Evolutionary conservation across 2,888 invertebrate genomes (phyloP).

Genomic region (Tetheella fluctuosa): DNA sequence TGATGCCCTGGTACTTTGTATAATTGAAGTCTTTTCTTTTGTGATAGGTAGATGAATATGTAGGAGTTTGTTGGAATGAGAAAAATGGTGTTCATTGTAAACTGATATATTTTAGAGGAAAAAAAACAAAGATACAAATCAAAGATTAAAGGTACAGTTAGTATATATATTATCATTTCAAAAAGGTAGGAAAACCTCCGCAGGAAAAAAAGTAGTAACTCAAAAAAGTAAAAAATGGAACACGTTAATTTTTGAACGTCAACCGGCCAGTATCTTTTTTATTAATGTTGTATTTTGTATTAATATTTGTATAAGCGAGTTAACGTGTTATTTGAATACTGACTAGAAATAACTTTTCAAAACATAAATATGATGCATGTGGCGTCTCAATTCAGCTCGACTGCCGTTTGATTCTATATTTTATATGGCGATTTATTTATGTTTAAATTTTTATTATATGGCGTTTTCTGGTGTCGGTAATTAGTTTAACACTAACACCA

Average conservation of each 20-base stretch:
- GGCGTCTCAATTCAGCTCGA: slow-evolving; percentile 65
- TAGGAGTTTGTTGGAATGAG: neutral
- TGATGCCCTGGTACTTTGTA: slow-evolving; percentile 57
- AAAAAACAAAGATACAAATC: too few species aligned
- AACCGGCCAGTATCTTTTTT: slow-evolving; percentile 47
- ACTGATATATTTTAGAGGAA: neutral
- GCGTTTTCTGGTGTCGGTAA: slow-evolving; percentile 52
- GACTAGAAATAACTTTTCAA: slow-evolving; percentile 73
- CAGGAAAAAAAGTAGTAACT: neutral
- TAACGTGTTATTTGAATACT: slow-evolving; percentile 60
- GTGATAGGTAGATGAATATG: neutral
- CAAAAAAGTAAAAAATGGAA: slow-evolving; percentile 36
- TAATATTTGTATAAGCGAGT: slow-evolving; percentile 69
- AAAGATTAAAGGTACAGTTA: too few species aligned
- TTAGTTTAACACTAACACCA: slow-evolving; percentile 55
- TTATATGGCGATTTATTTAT: slow-evolving; percentile 58
- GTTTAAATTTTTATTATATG: slow-evolving; percentile 45
- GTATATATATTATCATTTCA: too few species aligned
- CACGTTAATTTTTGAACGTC: slow-evolving; percentile 45
- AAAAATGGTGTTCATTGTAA: neutral
- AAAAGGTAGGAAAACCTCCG: too few species aligned
- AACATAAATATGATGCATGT: slow-evolving; percentile 79
- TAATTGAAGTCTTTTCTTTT: slow-evolving; percentile 39
- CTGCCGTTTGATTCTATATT: slow-evolving; percentile 48
- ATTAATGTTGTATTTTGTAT: slow-evolving; percentile 71